Evolutionary conservation across 2,113 vertebrate genomes (phyloP).

Genomic region (Dipodomys spectabilis): DNA sequence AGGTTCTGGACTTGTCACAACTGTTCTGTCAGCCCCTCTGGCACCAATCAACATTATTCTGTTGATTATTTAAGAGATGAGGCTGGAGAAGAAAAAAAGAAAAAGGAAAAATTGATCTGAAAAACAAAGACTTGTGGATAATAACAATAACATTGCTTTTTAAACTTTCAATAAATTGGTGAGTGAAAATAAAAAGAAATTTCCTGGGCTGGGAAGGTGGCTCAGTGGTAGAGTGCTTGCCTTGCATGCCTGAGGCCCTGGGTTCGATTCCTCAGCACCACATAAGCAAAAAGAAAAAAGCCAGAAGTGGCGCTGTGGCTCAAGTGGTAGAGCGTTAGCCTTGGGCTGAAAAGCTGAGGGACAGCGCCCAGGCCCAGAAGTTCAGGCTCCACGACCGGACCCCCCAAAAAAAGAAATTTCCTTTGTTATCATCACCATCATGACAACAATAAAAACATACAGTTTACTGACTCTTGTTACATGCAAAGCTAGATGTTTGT

Average conservation of each 20-base stretch:
- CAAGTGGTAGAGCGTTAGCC: too few relatives aligned
- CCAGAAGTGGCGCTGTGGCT: too few relatives aligned
- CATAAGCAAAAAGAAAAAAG: too few relatives aligned
- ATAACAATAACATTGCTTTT: not conserved
- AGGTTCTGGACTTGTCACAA: not conserved
- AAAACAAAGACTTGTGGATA: not conserved
- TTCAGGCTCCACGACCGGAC: too few relatives aligned
- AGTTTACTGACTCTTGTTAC: not conserved
- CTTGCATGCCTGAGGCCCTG: too few relatives aligned
- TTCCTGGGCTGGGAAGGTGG: too few relatives aligned
- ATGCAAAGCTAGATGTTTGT: not conserved
- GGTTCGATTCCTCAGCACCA: too few relatives aligned
- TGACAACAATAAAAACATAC: not conserved
- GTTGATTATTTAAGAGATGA: not conserved
- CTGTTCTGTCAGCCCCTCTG: not conserved
- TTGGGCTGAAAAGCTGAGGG: too few relatives aligned
- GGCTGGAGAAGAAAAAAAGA: not conserved
- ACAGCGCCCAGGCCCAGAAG: too few relatives aligned
- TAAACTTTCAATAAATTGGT: not conserved
- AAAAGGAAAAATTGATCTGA: too few relatives aligned
- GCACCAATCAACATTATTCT: not conserved
- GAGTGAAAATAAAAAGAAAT: not conserved
- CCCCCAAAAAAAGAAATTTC: not conserved
- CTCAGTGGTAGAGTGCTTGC: too few relatives aligned
- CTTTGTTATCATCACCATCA: not conserved